A percentile compares a stretch with the other conserved stretches of the same genome.
These are phyloP conservation scores for Cyphomyrus plagiostoma DNA, from an alignment of 2,113 vertebrate species.

Conservation along the genomic window DNA sequence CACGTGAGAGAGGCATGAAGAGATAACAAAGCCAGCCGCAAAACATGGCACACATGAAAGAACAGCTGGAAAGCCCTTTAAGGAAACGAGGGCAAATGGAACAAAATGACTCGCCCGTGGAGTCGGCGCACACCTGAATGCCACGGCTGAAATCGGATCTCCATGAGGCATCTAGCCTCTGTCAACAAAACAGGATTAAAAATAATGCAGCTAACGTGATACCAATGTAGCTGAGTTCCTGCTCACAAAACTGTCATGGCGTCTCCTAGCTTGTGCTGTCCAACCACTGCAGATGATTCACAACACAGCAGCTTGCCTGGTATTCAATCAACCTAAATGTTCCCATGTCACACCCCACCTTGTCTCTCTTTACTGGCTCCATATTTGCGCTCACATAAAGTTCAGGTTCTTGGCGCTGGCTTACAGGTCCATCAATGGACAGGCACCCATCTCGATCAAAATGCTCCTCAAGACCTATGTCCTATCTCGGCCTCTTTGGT, in stretches of 20 bases:
- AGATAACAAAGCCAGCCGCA: conserved; percentile 36
- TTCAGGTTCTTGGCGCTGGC: neutral
- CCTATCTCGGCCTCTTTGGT: neutral
- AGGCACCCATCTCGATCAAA: neutral
- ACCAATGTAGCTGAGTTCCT: neutral
- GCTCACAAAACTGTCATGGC: neutral
- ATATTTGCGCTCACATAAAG: neutral
- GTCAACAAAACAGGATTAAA: neutral
- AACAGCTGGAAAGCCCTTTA: neutral
- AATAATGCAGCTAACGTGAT: neutral
- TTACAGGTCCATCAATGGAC: neutral
- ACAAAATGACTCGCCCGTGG: neutral
- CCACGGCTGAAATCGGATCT: neutral
- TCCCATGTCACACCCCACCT: neutral
- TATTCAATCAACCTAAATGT: neutral
- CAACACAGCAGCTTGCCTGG: neutral
- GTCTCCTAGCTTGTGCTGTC: neutral
- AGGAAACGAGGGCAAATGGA: neutral
- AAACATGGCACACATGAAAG: conserved; percentile 14
- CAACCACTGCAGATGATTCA: no score
- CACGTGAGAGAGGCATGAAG: no score
- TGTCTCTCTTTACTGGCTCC: neutral
- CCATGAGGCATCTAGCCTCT: neutral
- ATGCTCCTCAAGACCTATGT: neutral
- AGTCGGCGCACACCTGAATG: neutral